phyloP scores from a whole-genome alignment of 2,113 vertebrate genomes.

The zebrafish (Danio rerio) region DNA sequence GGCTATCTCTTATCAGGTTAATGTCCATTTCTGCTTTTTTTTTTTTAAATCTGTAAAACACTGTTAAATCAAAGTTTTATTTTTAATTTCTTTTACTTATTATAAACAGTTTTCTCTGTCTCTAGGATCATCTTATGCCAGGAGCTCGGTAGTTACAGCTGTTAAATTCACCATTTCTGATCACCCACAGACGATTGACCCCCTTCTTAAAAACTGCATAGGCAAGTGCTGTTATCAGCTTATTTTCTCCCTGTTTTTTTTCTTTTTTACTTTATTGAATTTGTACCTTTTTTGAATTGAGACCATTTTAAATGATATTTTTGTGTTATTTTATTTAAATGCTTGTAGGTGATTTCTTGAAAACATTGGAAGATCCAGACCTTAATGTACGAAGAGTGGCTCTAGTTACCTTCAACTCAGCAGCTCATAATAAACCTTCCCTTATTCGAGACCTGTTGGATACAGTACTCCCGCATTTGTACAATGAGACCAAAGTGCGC shows the following conservation, averaged over 20 bases:
- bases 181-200: slow-evolving; percentile 96
- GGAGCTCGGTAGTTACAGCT: slow-evolving; percentile 97
- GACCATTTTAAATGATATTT: too few relatives aligned
- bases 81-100: too few relatives aligned
- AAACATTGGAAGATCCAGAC: slow-evolving; percentile 97
- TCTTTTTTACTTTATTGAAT: background rate
- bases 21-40: slow-evolving; percentile 24
- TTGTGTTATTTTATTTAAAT: too few relatives aligned
- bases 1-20: slow-evolving; percentile 95
- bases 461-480: slow-evolving; percentile 94
- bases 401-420: slow-evolving; percentile 97
- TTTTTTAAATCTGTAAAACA: background rate
- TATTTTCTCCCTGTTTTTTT: background rate
- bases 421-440: slow-evolving; percentile 97
- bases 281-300: background rate
- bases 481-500: slow-evolving; percentile 98
- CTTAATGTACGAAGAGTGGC: slow-evolving; percentile 96
- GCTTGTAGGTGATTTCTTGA: slow-evolving; percentile 91
- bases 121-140: slow-evolving; percentile 93
- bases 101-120: background rate
- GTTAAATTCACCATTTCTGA: slow-evolving; percentile 99
- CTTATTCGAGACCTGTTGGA: slow-evolving; percentile 97
- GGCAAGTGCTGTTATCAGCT: slow-evolving; percentile 70
- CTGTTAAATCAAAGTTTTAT: background rate
- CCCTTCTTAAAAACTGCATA: slow-evolving; percentile 97